Percentiles rank a stretch among this genome's conserved stretches.
Evolutionary conservation across 2,113 vertebrate species (phyloP).

Genomic region (Leucopsar rothschildi): DNA sequence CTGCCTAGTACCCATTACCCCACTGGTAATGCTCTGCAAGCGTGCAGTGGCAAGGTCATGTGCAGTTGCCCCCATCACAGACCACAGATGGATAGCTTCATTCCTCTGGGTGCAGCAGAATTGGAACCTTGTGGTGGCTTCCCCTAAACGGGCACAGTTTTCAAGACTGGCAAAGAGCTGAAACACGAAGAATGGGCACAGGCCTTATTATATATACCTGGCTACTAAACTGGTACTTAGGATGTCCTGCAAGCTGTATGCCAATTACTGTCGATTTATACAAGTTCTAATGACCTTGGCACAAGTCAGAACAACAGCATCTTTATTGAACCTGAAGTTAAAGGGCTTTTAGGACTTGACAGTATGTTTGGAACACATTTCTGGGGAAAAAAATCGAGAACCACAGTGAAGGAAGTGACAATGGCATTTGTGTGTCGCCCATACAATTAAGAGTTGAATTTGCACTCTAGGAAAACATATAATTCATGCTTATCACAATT

Average conservation of each 20-base stretch:
- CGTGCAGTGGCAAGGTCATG: background rate
- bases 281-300: background rate
- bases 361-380: background rate
- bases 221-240: background rate
- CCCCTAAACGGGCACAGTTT: background rate
- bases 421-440: background rate
- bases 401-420: background rate
- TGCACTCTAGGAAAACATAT: background rate
- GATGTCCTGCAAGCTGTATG: background rate
- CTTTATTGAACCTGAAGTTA: background rate
- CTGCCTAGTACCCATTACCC: background rate
- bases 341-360: background rate
- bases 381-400: background rate
- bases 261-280: background rate
- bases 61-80: background rate
- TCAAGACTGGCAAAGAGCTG: background rate
- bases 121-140: rapidly evolving
- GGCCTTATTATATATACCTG: background rate
- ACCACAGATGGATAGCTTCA: background rate
- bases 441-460: background rate
- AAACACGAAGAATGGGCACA: background rate
- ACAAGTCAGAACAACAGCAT: background rate
- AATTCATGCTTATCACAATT: background rate
- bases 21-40: background rate
- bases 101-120: background rate